Conservation (phyloP, 2,113 vertebrate species). For the Scolopax mira region DNA sequence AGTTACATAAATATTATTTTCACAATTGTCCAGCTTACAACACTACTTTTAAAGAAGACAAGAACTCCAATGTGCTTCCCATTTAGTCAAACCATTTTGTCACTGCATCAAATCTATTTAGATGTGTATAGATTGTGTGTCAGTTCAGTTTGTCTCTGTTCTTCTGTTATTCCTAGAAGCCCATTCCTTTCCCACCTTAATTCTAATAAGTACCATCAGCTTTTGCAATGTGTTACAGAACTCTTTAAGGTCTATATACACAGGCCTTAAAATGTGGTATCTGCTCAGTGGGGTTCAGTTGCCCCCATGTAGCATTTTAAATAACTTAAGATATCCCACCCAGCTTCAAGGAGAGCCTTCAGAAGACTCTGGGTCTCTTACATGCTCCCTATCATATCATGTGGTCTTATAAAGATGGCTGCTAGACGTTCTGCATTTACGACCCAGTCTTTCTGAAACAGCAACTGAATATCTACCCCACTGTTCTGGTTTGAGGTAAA, state of each 20-base stretch:
- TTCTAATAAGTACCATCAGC: neutral
- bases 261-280: neutral
- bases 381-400: neutral
- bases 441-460: neutral
- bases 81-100: neutral
- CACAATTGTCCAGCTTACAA: neutral
- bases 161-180: neutral
- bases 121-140: neutral
- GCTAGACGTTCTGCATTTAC: neutral
- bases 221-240: neutral
- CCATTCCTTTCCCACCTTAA: neutral
- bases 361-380: neutral
- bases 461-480: neutral
- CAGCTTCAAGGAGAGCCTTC: neutral
- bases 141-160: neutral
- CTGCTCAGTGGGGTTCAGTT: neutral
- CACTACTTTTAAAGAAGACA: neutral
- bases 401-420: neutral
- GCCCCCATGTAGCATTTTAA: neutral
- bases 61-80: neutral
- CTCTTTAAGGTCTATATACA: neutral
- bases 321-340: neutral
- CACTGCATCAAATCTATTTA: neutral
- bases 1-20: neutral
- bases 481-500: neutral